These are phyloP conservation scores for Parazoanthus atlanticus DNA, from an alignment of 92 coral and sea anemone genomes.

Conservation along the genomic window DNA sequence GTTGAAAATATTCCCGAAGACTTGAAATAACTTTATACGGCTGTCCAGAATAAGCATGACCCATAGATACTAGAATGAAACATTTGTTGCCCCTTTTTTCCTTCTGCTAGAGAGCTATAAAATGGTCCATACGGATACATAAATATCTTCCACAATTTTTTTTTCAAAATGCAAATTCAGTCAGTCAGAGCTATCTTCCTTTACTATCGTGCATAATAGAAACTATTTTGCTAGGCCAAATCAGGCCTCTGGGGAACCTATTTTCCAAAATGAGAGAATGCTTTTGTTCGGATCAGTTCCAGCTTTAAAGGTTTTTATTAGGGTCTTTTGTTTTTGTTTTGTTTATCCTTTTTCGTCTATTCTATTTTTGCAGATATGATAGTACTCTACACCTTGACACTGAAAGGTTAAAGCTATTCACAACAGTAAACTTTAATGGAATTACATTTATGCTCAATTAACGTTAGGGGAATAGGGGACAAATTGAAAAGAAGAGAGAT, in stretches of 20 bases:
- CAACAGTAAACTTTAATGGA: no score
- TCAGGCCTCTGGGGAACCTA: background rate
- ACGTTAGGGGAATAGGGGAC: no score
- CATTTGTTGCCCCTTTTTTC: background rate
- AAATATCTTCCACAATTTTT: background rate
- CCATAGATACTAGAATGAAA: background rate
- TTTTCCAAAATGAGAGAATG: background rate
- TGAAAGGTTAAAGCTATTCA: no score
- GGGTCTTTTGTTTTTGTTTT: no score
- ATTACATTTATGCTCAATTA: no score
- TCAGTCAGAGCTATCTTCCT: background rate
- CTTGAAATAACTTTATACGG: background rate
- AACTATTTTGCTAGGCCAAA: background rate
- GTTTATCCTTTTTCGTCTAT: background rate
- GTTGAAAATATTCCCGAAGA: constrained; percentile 9
- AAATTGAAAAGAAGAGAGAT: background rate
- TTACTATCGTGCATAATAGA: no score
- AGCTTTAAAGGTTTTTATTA: background rate
- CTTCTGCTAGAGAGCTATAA: background rate
- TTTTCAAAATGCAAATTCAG: background rate
- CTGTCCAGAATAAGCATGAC: background rate
- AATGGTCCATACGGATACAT: background rate
- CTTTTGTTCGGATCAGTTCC: no score
- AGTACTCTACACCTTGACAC: no score
- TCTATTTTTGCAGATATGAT: background rate